Conservation (phyloP, 2,888 invertebrate species). For the Amphipoea lucens region DNA sequence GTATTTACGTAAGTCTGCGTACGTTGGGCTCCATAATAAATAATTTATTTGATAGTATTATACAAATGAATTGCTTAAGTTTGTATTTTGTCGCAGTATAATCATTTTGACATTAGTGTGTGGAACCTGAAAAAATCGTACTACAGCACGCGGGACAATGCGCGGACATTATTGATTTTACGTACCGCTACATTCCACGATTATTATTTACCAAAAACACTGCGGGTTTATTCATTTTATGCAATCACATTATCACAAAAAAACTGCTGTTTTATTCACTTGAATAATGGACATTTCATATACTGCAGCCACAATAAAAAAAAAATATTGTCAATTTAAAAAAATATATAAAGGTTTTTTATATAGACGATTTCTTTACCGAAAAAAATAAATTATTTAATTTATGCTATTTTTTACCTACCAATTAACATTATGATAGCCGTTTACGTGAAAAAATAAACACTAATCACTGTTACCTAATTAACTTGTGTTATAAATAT, state of each 20-base stretch:
- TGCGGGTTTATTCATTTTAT: conserved; percentile 52
- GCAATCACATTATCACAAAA: conserved; percentile 44
- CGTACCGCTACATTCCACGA: conserved; percentile 74
- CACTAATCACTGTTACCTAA: conserved; percentile 71
- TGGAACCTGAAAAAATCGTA: conserved; percentile 64
- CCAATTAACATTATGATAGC: conserved; percentile 60
- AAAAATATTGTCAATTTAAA: conserved; percentile 32
- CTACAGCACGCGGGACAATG: conserved; percentile 71
- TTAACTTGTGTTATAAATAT: conserved; percentile 83
- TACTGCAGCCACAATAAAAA: conserved; percentile 15
- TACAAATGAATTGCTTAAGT: not conserved
- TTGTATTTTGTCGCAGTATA: conserved; percentile 42
- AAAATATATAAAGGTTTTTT: conserved; percentile 17
- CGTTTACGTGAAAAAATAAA: conserved; percentile 62
- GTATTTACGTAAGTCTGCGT: conserved; percentile 37
- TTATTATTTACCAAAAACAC: conserved; percentile 78
- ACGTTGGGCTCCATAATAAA: not conserved
- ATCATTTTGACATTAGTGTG: conserved; percentile 51
- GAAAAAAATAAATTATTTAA: conserved; percentile 18
- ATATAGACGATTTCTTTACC: not conserved
- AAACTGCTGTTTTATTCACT: conserved; percentile 35
- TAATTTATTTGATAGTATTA: conserved; percentile 9
- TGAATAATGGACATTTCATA: conserved; percentile 6
- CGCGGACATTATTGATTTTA: conserved; percentile 88
- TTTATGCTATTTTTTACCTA: conserved; percentile 56